Evolutionary conservation across 2,888 invertebrate genomes (phyloP), one percentile per base, ranked within the genome.

Genomic region (Autographa gamma): DNA sequence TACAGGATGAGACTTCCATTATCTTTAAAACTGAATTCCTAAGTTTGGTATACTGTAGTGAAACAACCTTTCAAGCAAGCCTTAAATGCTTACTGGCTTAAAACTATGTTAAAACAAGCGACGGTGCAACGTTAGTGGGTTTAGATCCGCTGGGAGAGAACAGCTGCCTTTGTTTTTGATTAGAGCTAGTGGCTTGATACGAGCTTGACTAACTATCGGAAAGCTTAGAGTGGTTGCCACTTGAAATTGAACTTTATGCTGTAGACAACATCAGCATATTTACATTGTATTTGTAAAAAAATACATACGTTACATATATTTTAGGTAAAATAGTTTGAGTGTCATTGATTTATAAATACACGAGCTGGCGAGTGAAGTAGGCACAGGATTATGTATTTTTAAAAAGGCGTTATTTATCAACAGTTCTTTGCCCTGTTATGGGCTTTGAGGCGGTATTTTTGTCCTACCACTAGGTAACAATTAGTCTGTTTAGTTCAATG

Each of bases 31-130:
- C 41, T 48, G n/a, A n/a, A 6, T n/a, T 48, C 7, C 48, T 48
- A 48, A 48, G n/a, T 48, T 43, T 16, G 43, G n/a, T 43, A 48
- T n/a, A n/a, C 4, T 48, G 48, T 43, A 16, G n/a, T n/a, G 48
- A 6, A 48, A 48, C 48, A 48, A 48, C 48, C 48, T 48, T 48
- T 48, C 48, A 48, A n/a, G 7, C 48, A 48, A 48, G 48, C 48
- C n/a, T 16, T 48, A 18, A 54, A 60, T 56, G 56, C 25, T 56
- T 56, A 18, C 31, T 59, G 16, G 25, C 59, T 32, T 16, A 59
- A 59, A 59, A 59, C 59, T 31, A 32, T 59, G 59, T 32, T 59
- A 59, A 59, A 54, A 54, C 54, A 48, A 48, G 48, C 48, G 48
- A 48, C 48, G 48, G 48, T 48, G 48, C 48, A n/a, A 48, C 48